Evolutionary conservation across 2,113 vertebrate genomes (phyloP).

Genomic region (Numenius arquata): DNA sequence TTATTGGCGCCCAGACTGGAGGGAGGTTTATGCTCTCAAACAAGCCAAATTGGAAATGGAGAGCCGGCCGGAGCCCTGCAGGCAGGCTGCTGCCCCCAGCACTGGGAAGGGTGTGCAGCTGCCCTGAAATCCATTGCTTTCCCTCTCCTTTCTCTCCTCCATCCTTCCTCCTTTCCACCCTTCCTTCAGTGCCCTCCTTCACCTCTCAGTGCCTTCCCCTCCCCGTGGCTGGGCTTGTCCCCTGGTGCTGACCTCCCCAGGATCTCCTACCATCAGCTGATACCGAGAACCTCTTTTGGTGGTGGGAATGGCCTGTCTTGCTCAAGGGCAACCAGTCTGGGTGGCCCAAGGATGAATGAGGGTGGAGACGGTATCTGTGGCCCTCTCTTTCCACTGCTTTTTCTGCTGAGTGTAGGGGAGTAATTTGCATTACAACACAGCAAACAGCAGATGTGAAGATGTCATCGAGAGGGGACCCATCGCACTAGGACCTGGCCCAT

Average conservation of each 20-base stretch:
- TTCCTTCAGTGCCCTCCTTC: background rate
- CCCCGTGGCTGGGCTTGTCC: background rate
- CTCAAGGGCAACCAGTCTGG: background rate
- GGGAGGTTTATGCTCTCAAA: slow-evolving; percentile 58
- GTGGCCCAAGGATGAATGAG: background rate
- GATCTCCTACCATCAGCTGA: background rate
- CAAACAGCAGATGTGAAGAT: background rate
- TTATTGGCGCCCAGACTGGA: slow-evolving; percentile 55
- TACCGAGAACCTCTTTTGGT: background rate
- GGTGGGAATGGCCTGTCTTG: background rate
- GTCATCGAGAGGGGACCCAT: background rate
- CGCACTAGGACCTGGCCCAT: accelerated
- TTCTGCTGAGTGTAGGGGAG: background rate
- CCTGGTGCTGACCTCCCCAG: background rate
- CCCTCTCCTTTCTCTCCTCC: background rate
- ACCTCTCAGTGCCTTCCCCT: background rate
- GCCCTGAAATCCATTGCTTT: background rate
- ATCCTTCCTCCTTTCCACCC: background rate
- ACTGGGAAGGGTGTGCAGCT: background rate
- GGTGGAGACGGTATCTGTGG: background rate
- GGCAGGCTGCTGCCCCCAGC: background rate
- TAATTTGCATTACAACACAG: background rate
- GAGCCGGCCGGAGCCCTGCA: background rate
- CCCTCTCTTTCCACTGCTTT: background rate
- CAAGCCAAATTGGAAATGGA: slow-evolving; percentile 46